Percentiles rank a stretch among this genome's conserved stretches.
These are phyloP conservation scores for Contarinia nasturtii DNA, from an alignment of 1,140 invertebrate species.

Conservation along the genomic window DNA sequence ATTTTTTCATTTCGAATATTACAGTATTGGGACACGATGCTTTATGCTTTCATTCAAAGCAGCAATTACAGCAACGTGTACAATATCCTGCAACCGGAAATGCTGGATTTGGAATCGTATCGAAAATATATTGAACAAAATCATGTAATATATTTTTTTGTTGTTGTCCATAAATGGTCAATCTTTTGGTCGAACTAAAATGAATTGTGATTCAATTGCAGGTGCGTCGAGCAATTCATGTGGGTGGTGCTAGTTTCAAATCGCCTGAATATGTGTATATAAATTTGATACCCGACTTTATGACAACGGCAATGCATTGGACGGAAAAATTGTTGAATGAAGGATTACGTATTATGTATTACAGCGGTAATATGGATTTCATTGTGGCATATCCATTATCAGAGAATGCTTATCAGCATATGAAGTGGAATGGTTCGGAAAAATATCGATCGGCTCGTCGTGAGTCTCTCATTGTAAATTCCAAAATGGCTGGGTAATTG, in stretches of 20 bases:
- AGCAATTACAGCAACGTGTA: conserved; percentile 2
- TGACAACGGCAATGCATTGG: conserved; percentile 55
- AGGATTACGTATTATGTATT: conserved; percentile 16
- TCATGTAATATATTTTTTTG: background rate
- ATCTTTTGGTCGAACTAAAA: no score
- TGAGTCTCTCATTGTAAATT: conserved; percentile 67
- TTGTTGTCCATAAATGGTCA: no score
- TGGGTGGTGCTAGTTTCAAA: conserved; percentile 33
- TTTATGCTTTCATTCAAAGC: background rate
- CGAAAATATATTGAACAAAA: background rate
- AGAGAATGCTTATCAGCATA: conserved; percentile 32
- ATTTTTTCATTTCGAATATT: background rate
- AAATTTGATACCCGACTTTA: conserved; percentile 51
- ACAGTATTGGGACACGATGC: conserved; percentile 3
- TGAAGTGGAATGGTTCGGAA: background rate
- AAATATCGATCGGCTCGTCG: conserved; percentile 14
- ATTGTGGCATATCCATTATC: conserved; percentile 66
- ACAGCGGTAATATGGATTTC: conserved; percentile 70
- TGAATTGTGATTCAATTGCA: no score
- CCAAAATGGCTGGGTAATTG: conserved; percentile 48
- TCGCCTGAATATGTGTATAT: conserved; percentile 34
- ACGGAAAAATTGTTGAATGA: conserved; percentile 36
- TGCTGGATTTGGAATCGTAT: background rate
- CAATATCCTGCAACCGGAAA: conserved; percentile 1
- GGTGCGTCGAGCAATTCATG: conserved; percentile 27